phyloP scores from a whole-genome alignment of 2,888 invertebrate species.

The Xestia ashworthii region DNA sequence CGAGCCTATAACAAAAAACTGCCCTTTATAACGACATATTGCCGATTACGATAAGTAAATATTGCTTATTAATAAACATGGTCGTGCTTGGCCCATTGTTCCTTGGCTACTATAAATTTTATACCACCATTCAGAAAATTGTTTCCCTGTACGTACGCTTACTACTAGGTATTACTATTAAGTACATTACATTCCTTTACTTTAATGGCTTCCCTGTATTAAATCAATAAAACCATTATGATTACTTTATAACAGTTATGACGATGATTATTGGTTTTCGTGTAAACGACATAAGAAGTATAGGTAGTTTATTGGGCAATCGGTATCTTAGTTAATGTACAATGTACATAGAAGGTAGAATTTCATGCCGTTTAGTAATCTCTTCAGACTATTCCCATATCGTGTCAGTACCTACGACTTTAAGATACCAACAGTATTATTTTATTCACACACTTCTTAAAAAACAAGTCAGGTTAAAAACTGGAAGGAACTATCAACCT shows the following conservation, averaged over 20 bases:
- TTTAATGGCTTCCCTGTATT: constrained; percentile 55
- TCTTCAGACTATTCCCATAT: background rate
- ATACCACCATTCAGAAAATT: constrained; percentile 51
- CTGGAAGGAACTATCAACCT: background rate
- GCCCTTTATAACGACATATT: constrained; percentile 42
- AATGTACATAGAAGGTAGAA: background rate
- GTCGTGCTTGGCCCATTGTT: constrained; percentile 47
- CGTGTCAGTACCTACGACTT: background rate
- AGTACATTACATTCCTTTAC: constrained; percentile 39
- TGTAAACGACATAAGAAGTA: background rate
- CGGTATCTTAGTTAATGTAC: background rate
- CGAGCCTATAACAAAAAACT: constrained; percentile 32
- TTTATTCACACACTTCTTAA: background rate
- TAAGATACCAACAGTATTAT: too few species aligned
- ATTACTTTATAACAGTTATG: constrained; percentile 36
- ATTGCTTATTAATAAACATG: constrained; percentile 55
- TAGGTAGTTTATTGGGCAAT: background rate
- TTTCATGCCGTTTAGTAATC: background rate
- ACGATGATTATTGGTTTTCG: constrained; percentile 8
- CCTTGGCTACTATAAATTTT: constrained; percentile 39
- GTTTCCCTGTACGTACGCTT: constrained; percentile 42
- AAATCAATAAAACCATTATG: constrained; percentile 47
- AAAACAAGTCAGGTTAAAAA: background rate
- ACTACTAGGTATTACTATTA: constrained; percentile 43
- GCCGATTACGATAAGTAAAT: constrained; percentile 54